Evolutionary conservation across 2,888 invertebrate species (phyloP).

Genomic region (Nebria salina): DNA sequence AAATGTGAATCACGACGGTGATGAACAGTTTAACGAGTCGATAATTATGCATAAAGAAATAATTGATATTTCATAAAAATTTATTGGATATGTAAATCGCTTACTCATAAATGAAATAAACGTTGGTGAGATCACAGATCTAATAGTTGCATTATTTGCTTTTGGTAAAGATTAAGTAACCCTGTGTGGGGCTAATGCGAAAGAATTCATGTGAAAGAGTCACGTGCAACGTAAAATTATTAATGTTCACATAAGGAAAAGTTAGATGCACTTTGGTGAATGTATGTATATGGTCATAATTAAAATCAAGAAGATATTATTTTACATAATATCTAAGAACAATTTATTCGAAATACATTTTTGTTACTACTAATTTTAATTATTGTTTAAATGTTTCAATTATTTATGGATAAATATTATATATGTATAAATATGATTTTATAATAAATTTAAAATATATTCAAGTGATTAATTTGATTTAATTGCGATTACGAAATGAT

Average conservation of each 20-base stretch:
- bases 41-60: neutral
- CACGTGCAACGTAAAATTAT: conserved; percentile 11
- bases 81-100: neutral
- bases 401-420: too few relatives aligned
- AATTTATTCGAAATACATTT: conserved; percentile 24
- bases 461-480: too few relatives aligned
- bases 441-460: too few relatives aligned
- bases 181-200: neutral
- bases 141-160: neutral
- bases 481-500: too few relatives aligned
- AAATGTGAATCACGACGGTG: too few relatives aligned
- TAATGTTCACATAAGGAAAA: conserved; percentile 39
- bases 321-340: conserved; percentile 42
- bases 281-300: conserved; percentile 20
- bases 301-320: conserved; percentile 18
- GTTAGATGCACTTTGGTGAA: conserved; percentile 21
- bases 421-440: too few relatives aligned
- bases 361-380: neutral
- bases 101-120: neutral
- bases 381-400: too few relatives aligned
- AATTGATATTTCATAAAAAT: neutral
- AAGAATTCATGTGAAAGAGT: neutral
- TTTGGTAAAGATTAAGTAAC: neutral
- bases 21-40: neutral
- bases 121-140: neutral